A percentile compares a stretch with the other conserved stretches of the same genome.
These are phyloP conservation scores for Enteromius thamalakanensis DNA, from an alignment of 2,797 vertebrate genomes.

Conservation along the genomic window DNA sequence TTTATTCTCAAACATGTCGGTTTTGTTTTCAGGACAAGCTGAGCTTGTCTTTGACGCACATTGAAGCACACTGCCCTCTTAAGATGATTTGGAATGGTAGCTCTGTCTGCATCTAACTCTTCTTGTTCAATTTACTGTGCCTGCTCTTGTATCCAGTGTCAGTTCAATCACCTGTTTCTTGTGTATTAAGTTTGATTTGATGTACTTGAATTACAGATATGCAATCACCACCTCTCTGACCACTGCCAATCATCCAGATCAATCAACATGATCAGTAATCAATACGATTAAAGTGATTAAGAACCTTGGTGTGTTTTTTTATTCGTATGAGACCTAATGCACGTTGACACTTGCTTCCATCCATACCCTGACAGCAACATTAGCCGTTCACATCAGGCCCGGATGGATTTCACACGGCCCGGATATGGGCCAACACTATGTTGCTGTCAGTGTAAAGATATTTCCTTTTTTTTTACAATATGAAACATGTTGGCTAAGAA, in stretches of 20 bases:
- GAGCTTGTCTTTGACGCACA: slow-evolving; percentile 16
- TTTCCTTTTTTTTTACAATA: background rate
- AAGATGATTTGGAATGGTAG: slow-evolving; percentile 31
- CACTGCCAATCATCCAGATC: slow-evolving; percentile 69
- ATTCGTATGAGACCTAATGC: background rate
- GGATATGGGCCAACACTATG: no score
- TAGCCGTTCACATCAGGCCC: no score
- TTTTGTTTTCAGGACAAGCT: slow-evolving; percentile 7
- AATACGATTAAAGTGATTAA: slow-evolving; percentile 61
- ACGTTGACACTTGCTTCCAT: background rate
- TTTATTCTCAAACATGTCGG: slow-evolving; percentile 18
- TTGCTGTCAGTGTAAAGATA: background rate
- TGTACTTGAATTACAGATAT: slow-evolving; percentile 75
- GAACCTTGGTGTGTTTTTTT: slow-evolving; percentile 32
- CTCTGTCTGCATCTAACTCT: slow-evolving; percentile 34
- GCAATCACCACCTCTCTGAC: slow-evolving; percentile 79
- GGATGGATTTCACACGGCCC: no score
- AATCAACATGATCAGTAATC: slow-evolving; percentile 63
- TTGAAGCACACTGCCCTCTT: slow-evolving; percentile 33
- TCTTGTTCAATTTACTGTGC: slow-evolving; percentile 56
- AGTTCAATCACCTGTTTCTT: slow-evolving; percentile 50
- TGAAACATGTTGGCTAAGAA: background rate
- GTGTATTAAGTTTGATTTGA: slow-evolving; percentile 52
- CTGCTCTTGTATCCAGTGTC: slow-evolving; percentile 56
- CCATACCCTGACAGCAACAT: background rate